These are phyloP conservation scores for Hydractinia echinata DNA, from an alignment of 30 jellyfish, hydroid and myxozoan genomes.

Conservation along the genomic window DNA sequence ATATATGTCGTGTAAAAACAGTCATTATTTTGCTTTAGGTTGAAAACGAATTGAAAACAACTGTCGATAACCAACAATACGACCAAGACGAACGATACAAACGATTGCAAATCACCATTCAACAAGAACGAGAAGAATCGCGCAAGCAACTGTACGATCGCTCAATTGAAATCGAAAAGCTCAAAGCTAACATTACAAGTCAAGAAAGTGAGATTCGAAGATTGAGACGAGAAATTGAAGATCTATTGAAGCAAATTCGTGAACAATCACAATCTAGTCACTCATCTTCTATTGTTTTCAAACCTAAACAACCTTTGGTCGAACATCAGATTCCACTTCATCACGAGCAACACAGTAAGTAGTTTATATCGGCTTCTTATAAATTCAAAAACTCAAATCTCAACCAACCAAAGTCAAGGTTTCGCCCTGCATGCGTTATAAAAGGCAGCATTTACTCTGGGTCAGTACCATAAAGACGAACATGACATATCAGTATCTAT, in stretches of 20 bases:
- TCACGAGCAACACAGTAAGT: slow-evolving; percentile 36
- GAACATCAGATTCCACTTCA: background rate
- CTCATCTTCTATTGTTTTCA: slow-evolving; percentile 26
- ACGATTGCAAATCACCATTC: slow-evolving; percentile 62
- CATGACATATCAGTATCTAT: too few relatives aligned
- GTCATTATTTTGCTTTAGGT: slow-evolving; percentile 25
- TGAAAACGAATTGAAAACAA: slow-evolving; percentile 66
- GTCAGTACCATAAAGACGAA: too few relatives aligned
- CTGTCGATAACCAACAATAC: slow-evolving; percentile 47
- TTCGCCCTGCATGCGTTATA: background rate
- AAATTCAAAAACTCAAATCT: too few relatives aligned
- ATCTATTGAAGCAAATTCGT: slow-evolving; percentile 38
- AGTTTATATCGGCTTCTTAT: background rate
- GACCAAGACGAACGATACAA: slow-evolving; percentile 74
- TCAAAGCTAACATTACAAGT: slow-evolving; percentile 43
- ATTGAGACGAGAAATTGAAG: slow-evolving; percentile 46
- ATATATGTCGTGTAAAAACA: background rate
- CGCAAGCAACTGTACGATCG: slow-evolving; percentile 47
- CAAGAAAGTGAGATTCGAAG: slow-evolving; percentile 65
- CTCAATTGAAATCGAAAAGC: slow-evolving; percentile 67
- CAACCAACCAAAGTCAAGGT: background rate
- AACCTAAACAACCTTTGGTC: background rate
- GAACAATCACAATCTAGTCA: slow-evolving; percentile 46
- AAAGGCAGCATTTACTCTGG: too few relatives aligned
- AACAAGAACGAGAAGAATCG: slow-evolving; percentile 67